phyloP scores from a whole-genome alignment of 2,888 invertebrate genomes.

The Amiota minor region DNA sequence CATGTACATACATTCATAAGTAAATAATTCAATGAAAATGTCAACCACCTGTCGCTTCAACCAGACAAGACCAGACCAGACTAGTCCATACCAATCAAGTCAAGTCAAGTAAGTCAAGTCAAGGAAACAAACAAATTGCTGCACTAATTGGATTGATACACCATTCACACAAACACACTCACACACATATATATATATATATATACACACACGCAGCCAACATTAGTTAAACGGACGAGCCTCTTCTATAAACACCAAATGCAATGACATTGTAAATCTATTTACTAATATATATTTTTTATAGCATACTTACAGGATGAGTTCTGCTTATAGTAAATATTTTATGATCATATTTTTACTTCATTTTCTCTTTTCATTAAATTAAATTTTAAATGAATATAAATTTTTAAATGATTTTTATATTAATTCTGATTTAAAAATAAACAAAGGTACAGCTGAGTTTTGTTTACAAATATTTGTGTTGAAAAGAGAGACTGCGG shows the following conservation, averaged over 20 bases:
- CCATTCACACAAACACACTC: slow-evolving; percentile 4
- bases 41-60: slow-evolving; percentile 59
- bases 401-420: no score
- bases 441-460: background rate
- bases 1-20: background rate
- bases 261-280: no score
- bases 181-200: background rate
- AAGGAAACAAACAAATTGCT: slow-evolving; percentile 21
- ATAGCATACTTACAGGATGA: no score
- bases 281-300: no score
- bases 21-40: slow-evolving; percentile 43
- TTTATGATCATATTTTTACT: no score
- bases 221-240: slow-evolving; percentile 6
- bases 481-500: slow-evolving; percentile 1
- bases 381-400: no score
- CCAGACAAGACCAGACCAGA: slow-evolving; percentile 29
- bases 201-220: slow-evolving; percentile 16
- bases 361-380: no score
- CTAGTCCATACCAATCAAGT: slow-evolving; percentile 22
- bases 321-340: no score
- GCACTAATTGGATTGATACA: slow-evolving; percentile 60
- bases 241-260: background rate
- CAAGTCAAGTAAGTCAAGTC: background rate
- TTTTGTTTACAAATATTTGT: slow-evolving; percentile 12
- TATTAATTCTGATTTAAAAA: background rate